Base-by-base conservation (phyloP, 1,140 invertebrate genomes). In the Aphidius ervi region DNA sequence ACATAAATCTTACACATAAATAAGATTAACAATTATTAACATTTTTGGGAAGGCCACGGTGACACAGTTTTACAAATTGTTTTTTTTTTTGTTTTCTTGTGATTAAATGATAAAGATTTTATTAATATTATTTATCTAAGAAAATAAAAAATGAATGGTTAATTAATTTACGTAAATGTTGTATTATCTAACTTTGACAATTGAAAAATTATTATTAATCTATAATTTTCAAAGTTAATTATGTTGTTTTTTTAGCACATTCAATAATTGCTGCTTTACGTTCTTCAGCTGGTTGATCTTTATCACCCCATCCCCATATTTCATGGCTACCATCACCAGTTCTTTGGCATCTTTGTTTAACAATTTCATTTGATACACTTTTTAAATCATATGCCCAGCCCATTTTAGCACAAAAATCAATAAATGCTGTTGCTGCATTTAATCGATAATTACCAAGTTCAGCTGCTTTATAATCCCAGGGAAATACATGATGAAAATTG, bases 401-500 rank as follows among this genome's bases (percentile, higher is more conserved):
- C 42, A 87, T 78, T 74, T 81, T 72, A 0, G 81, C 79, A 59
- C 82, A 84, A 10, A 77, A 70, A 58, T 86, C 80, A 6, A 86
- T 81, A 37, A 84, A 74, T 5, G 63, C 70, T 1, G 81, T 83
- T 3, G 80, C 81, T 0, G 74, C n/a, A 59, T 85, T 86, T 7
- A 78, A 49, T 6, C 62, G 60, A 62, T 83, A 82, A 55, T 79
- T 78, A 4, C 81, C 81, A 46, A 84, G 66, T 66, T 92, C 90
- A 40, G 85, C 85, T 0, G 86, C 83, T 62, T 82, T 82, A 71
- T 90, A 90, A 77, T 94, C 92, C 80, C 89, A 92, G 1, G 94
- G 93, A 75, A 96, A 96, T 0, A 88, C 87, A 74, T 96, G 94
- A 73, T 97, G 94, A 75, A 94, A 97, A 78, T 95, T 95, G 76